Percentiles rank a stretch among this genome's conserved stretches.
phyloP scores from a whole-genome alignment of 2,113 vertebrate genomes.

The Muscicapa adusta region DNA sequence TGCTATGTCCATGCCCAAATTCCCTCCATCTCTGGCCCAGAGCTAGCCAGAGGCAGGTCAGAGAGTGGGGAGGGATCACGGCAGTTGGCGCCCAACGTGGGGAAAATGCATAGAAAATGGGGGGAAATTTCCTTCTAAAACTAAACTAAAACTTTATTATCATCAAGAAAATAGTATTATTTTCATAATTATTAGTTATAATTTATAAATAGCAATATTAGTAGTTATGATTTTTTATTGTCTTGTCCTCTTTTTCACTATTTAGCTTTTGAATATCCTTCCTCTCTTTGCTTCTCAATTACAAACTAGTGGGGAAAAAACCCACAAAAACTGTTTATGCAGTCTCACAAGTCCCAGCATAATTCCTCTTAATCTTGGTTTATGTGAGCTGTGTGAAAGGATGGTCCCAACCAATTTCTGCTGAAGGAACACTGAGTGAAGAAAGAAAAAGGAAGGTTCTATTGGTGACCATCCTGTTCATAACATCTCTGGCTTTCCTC shows the following conservation, averaged over 20 bases:
- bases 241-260: neutral
- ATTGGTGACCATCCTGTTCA: neutral
- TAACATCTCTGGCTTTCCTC: neutral
- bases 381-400: neutral
- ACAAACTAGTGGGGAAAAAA: neutral
- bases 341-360: neutral
- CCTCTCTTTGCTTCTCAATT: neutral
- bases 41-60: no score
- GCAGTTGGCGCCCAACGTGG: no score
- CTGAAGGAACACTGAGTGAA: neutral
- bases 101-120: neutral
- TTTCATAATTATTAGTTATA: neutral
- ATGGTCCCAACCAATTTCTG: neutral
- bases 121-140: fast-evolving
- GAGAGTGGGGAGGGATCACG: no score
- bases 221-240: neutral
- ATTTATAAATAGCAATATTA: neutral
- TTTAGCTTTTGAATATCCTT: neutral
- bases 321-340: fast-evolving
- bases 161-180: neutral
- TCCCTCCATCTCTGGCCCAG: no score
- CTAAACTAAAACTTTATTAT: neutral
- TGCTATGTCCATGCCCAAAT: no score
- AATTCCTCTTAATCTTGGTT: neutral
- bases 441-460: neutral